phyloP scores from a whole-genome alignment of 1,140 invertebrate species.

The Drosophila rufa region DNA sequence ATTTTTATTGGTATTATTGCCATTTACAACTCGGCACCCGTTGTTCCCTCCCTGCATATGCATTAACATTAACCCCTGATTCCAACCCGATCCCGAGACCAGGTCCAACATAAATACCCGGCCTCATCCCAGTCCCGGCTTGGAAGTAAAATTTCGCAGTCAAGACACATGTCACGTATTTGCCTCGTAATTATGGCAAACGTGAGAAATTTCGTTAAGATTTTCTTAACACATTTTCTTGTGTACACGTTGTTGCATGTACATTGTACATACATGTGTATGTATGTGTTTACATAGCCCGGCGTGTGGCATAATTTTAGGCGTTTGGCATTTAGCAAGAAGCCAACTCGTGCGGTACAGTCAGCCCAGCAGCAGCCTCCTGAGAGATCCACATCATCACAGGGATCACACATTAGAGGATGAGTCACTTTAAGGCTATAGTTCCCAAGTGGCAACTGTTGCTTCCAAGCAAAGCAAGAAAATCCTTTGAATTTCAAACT shows the following conservation, averaged over 20 bases:
- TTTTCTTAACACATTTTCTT: conserved; percentile 78
- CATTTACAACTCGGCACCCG: conserved; percentile 68
- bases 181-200: conserved; percentile 83
- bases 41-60: conserved; percentile 26
- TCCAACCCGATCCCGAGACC: conserved; percentile 3
- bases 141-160: conserved; percentile 63
- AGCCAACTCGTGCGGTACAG: conserved; percentile 37
- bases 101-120: not conserved
- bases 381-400: no score
- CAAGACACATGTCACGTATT: conserved; percentile 84
- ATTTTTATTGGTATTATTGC: conserved; percentile 75
- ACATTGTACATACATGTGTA: not conserved
- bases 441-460: conserved; percentile 6
- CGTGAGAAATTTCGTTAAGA: conserved; percentile 84
- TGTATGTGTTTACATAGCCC: not conserved
- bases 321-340: conserved; percentile 45
- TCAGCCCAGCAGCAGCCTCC: conserved; percentile 1
- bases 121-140: not conserved
- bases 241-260: not conserved
- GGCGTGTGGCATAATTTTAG: conserved; percentile 66
- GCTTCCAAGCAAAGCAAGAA: not conserved
- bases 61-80: conserved; percentile 42
- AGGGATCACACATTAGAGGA: not conserved
- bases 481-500: not conserved
- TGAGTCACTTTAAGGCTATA: not conserved